Conservation (phyloP, 2,113 vertebrate species). For the Phrynosoma blainvillii region DNA sequence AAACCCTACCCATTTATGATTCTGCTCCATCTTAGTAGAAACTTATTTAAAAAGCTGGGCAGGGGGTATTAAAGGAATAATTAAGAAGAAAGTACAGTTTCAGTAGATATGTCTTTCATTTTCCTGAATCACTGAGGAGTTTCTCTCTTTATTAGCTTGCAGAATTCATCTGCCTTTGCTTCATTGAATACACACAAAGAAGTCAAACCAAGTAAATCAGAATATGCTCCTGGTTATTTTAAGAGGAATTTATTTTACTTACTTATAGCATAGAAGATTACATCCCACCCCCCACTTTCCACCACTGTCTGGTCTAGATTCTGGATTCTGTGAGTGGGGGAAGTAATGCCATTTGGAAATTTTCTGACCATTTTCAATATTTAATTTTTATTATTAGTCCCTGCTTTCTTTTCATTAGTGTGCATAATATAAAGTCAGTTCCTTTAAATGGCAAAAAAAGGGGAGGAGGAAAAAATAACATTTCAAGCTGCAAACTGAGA, state of each 20-base stretch:
- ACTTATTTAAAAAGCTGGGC: neutral
- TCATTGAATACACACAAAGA: neutral
- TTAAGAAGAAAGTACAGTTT: neutral
- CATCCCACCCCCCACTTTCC: neutral
- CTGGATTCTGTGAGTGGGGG: neutral
- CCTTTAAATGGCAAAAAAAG: neutral
- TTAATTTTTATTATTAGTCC: constrained; percentile 34
- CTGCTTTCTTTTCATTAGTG: constrained; percentile 19
- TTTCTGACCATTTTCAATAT: constrained; percentile 27
- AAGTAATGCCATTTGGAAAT: constrained; percentile 3
- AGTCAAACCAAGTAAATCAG: constrained; percentile 13
- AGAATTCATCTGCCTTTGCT: neutral
- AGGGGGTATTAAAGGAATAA: neutral
- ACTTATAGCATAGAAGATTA: neutral
- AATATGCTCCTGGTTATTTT: neutral
- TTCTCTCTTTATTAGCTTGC: constrained; percentile 23
- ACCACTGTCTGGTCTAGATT: neutral
- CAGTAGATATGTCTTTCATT: neutral
- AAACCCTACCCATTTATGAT: neutral
- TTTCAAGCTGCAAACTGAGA: constrained; percentile 8
- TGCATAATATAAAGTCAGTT: neutral
- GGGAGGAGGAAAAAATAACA: neutral
- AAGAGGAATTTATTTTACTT: constrained; percentile 5
- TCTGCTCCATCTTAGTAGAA: neutral
- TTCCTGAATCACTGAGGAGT: neutral